These are phyloP conservation scores for Drosophila kohkoa DNA, from an alignment of 1,140 invertebrate species.

Conservation along the genomic window DNA sequence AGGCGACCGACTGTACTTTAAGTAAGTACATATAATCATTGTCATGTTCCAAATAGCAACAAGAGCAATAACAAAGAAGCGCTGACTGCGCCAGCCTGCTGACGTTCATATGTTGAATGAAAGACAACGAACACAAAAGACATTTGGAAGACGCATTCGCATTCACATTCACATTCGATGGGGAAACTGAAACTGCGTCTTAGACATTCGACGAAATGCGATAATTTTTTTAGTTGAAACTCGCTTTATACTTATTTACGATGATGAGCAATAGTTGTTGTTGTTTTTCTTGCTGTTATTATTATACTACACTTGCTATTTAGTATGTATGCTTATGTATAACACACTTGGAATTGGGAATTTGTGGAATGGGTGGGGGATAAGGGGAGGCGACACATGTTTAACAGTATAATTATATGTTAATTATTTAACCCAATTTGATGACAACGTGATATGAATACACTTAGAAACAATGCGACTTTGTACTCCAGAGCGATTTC, in stretches of 20 bases:
- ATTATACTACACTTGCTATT: not conserved
- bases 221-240: no score
- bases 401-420: constrained; percentile 60
- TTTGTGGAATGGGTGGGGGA: no score
- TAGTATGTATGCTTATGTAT: not conserved
- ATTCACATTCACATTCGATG: no score
- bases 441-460: constrained; percentile 27
- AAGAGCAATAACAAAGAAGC: constrained; percentile 34
- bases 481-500: not conserved
- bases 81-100: not conserved
- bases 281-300: no score
- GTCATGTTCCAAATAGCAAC: constrained; percentile 55
- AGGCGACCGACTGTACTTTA: constrained; percentile 7
- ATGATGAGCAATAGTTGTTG: not conserved
- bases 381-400: not conserved
- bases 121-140: not conserved
- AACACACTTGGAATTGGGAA: no score
- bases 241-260: no score
- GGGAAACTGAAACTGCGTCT: no score
- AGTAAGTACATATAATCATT: constrained; percentile 20
- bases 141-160: no score
- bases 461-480: constrained; percentile 25
- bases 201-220: no score
- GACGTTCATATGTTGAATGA: not conserved
- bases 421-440: constrained; percentile 68